Conservation (phyloP, 2,113 vertebrate genomes). For the Macquaria australasica region DNA sequence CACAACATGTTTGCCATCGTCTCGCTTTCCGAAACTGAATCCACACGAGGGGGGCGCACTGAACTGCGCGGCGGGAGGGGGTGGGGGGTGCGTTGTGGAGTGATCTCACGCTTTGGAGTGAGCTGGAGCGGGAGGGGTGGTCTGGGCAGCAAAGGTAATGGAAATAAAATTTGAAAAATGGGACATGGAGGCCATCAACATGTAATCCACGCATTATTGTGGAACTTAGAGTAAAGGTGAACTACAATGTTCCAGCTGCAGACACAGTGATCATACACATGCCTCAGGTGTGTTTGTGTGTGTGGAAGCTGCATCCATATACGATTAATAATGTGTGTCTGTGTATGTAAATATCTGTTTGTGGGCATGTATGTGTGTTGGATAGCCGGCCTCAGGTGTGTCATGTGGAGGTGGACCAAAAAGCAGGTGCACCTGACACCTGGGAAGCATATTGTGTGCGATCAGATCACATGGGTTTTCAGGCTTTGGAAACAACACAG, state of each 20-base stretch:
- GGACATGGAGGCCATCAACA: slow-evolving; percentile 7
- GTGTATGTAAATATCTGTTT: slow-evolving; percentile 2
- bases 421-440: slow-evolving; percentile 46
- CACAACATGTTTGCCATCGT: slow-evolving; percentile 57
- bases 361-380: not conserved
- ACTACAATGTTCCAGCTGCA: slow-evolving; percentile 6
- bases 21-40: slow-evolving; percentile 62
- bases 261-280: not conserved
- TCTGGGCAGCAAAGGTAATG: slow-evolving; percentile 24
- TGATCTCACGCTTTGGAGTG: slow-evolving; percentile 57
- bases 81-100: slow-evolving; percentile 17
- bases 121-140: slow-evolving; percentile 35
- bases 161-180: slow-evolving; percentile 11
- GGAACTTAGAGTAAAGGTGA: slow-evolving; percentile 19
- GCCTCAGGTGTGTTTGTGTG: slow-evolving; percentile 8
- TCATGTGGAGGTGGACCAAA: not conserved
- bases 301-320: not conserved
- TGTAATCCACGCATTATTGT: slow-evolving; percentile 18
- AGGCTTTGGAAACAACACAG: slow-evolving; percentile 8
- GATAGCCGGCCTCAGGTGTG: slow-evolving; percentile 8
- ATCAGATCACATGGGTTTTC: slow-evolving; percentile 15
- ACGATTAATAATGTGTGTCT: not conserved
- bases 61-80: slow-evolving; percentile 9
- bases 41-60: slow-evolving; percentile 50
- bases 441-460: not conserved